Conservation (phyloP, 1,140 invertebrate genomes). For the Leptoteleia sp. region DNA sequence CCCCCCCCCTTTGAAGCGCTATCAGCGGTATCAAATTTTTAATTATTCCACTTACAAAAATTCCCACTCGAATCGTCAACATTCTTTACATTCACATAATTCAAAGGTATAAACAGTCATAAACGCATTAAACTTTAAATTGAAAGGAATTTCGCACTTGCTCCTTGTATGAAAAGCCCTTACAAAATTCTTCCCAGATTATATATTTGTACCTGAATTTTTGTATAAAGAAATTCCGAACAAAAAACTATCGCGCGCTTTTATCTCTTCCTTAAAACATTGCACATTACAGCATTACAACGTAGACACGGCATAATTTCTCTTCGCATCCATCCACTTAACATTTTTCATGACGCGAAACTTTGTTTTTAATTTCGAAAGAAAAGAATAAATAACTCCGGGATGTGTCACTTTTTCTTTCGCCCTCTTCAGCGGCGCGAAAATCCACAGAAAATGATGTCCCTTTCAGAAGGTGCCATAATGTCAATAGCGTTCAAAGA, state of each 20-base stretch:
- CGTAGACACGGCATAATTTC: slow-evolving; percentile 39
- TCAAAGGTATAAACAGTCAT: too few relatives aligned
- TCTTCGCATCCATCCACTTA: slow-evolving; percentile 49
- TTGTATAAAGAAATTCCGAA: slow-evolving; percentile 16
- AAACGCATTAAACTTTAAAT: too few relatives aligned
- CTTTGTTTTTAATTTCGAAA: slow-evolving; percentile 62
- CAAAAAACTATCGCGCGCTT: slow-evolving; percentile 19
- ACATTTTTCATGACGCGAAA: slow-evolving; percentile 33
- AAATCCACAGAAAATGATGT: slow-evolving; percentile 42
- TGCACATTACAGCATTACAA: slow-evolving; percentile 37
- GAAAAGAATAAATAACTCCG: slow-evolving; percentile 56
- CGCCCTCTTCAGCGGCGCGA: slow-evolving; percentile 37
- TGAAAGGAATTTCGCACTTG: too few relatives aligned
- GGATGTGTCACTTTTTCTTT: slow-evolving; percentile 51
- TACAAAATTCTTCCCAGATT: too few relatives aligned
- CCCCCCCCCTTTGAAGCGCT: too few relatives aligned
- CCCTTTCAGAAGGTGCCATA: slow-evolving; percentile 35
- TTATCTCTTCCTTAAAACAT: slow-evolving; percentile 29
- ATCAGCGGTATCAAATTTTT: too few relatives aligned
- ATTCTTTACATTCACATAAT: too few relatives aligned
- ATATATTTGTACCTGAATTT: too few relatives aligned
- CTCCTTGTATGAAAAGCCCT: too few relatives aligned
- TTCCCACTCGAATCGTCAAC: too few relatives aligned
- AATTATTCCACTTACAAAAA: too few relatives aligned
- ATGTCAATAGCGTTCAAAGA: slow-evolving; percentile 52